phyloP scores from a whole-genome alignment of 2,113 vertebrate genomes.

The Setophaga petechia region DNA sequence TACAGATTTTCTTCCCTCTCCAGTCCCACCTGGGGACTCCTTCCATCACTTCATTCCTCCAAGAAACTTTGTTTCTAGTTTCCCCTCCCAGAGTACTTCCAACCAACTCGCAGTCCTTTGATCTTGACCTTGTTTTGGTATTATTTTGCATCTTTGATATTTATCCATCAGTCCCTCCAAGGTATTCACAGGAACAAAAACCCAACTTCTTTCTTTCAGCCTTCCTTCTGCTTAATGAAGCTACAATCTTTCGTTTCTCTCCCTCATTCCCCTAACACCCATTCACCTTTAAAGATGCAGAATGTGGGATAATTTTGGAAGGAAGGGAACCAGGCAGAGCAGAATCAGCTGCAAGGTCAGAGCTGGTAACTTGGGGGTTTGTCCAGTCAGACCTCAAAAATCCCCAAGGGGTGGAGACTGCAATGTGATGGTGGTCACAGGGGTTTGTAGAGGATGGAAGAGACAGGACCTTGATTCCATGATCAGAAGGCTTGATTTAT shows the following conservation, averaged over 20 bases:
- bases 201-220: background rate
- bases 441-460: too few species aligned
- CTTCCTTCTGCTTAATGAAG: background rate
- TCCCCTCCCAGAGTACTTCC: background rate
- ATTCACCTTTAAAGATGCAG: background rate
- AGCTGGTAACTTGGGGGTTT: background rate
- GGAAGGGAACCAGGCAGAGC: background rate
- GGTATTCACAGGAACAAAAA: background rate
- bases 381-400: background rate
- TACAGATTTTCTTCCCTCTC: too few species aligned
- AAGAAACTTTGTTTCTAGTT: background rate
- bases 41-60: background rate
- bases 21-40: background rate
- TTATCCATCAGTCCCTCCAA: background rate
- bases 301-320: background rate
- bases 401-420: background rate
- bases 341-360: background rate
- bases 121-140: slow-evolving; percentile 35
- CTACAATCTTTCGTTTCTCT: background rate
- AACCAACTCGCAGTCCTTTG: background rate
- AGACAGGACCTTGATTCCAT: too few species aligned
- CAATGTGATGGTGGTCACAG: too few species aligned
- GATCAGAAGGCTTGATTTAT: too few species aligned
- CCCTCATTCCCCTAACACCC: background rate
- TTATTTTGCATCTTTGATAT: slow-evolving; percentile 23